Percentiles rank a stretch among this genome's conserved stretches.
These are phyloP conservation scores for Priocnemis perturbator DNA, from an alignment of 2,888 invertebrate genomes.

Conservation along the genomic window DNA sequence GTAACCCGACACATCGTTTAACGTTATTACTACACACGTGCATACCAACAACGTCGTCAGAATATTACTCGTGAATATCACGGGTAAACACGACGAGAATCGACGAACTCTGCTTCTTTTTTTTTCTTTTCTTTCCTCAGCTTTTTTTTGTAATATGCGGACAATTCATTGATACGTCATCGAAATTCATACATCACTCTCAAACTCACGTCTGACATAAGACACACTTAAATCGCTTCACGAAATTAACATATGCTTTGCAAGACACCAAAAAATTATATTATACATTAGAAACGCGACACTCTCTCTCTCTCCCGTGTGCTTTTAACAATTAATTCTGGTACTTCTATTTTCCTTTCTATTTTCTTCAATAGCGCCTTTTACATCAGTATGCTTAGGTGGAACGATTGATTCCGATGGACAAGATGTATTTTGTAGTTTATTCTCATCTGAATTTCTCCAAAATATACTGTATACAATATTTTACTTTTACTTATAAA, in stretches of 20 bases:
- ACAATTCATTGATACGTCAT: too few species aligned
- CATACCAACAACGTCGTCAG: slow-evolving; percentile 12
- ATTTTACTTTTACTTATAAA: slow-evolving; percentile 73
- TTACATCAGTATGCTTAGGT: slow-evolving; percentile 49
- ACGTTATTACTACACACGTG: slow-evolving; percentile 40
- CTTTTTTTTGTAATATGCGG: too few species aligned
- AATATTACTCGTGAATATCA: slow-evolving; percentile 45
- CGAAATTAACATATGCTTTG: slow-evolving; percentile 28
- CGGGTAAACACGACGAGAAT: slow-evolving; percentile 30
- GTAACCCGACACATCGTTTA: slow-evolving; percentile 24
- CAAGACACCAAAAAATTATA: slow-evolving; percentile 32
- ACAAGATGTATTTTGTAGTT: slow-evolving; percentile 63
- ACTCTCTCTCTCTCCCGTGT: slow-evolving; percentile 20
- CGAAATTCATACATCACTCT: too few species aligned
- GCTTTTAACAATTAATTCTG: too few species aligned
- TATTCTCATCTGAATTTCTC: slow-evolving; percentile 71
- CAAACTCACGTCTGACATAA: background rate
- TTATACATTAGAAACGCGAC: slow-evolving; percentile 44
- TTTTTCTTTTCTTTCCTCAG: too few species aligned
- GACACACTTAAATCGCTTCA: slow-evolving; percentile 30
- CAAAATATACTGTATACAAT: slow-evolving; percentile 75
- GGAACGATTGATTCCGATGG: slow-evolving; percentile 58
- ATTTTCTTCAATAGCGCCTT: slow-evolving; percentile 11
- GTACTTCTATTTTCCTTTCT: slow-evolving; percentile 20
- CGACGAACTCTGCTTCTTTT: too few species aligned